Percentiles rank a stretch among this genome's conserved stretches.
Conservation (phyloP, 2,113 vertebrate species). For the Polypterus senegalus region DNA sequence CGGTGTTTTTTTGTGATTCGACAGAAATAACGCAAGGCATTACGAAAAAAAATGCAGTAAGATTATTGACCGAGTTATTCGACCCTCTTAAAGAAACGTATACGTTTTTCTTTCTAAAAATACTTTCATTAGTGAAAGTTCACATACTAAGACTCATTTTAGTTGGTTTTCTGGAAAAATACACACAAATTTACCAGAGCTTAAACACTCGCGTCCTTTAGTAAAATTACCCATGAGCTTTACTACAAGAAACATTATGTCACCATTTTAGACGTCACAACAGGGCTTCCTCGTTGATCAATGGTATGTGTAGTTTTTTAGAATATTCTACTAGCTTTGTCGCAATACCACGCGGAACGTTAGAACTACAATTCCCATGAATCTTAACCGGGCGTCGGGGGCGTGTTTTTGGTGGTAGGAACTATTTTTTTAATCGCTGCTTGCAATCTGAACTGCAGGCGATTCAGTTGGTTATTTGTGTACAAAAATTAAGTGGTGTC, state of each 20-base stretch:
- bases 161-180: too few relatives aligned
- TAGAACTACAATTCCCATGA: background rate
- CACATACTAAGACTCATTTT: too few relatives aligned
- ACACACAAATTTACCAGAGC: too few relatives aligned
- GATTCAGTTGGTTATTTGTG: background rate
- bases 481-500: constrained; percentile 29
- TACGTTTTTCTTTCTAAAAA: background rate
- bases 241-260: constrained; percentile 7
- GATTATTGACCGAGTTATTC: background rate
- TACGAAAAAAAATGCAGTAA: too few relatives aligned
- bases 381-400: background rate
- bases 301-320: constrained; percentile 23
- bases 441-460: constrained; percentile 10
- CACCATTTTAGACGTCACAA: constrained; percentile 11
- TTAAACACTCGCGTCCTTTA: background rate
- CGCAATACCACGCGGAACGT: background rate
- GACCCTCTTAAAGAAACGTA: background rate
- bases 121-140: background rate
- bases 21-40: too few relatives aligned
- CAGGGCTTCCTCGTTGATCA: constrained; percentile 6
- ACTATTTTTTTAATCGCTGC: constrained; percentile 5
- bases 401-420: constrained; percentile 10
- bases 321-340: background rate
- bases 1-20: too few relatives aligned
- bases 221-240: background rate